Evolutionary conservation across 2,888 invertebrate species (phyloP).

Genomic region (Amblyjoppa fuscipennis): DNA sequence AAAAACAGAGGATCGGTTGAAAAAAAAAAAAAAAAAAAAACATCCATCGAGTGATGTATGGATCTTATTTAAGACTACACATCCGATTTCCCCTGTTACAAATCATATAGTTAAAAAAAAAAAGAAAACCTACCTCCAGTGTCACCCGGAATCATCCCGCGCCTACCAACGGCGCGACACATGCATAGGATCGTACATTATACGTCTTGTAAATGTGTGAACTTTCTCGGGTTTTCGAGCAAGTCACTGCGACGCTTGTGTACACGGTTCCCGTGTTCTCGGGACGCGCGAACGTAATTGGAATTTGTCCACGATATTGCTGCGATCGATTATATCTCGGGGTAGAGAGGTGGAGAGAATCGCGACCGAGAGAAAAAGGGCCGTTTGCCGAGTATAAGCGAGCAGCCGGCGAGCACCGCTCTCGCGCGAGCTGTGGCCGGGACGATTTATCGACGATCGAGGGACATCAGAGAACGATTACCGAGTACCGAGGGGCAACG

Average conservation of each 20-base stretch:
- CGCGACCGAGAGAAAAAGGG: slow-evolving; percentile 14
- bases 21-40: too few species aligned
- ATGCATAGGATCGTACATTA: background rate
- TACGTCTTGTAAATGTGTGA: background rate
- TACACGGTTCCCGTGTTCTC: slow-evolving; percentile 33
- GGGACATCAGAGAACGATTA: slow-evolving; percentile 39
- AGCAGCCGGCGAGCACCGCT: slow-evolving; percentile 2
- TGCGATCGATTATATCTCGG: slow-evolving; percentile 54
- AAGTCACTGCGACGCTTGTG: slow-evolving; percentile 17
- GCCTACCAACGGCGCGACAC: background rate
- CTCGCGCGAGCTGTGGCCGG: slow-evolving; percentile 19
- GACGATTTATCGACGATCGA: slow-evolving; percentile 45
- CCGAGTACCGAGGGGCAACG: slow-evolving; percentile 24
- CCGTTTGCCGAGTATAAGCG: background rate
- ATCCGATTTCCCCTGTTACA: too few species aligned
- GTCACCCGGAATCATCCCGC: too few species aligned
- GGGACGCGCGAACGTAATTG: slow-evolving; percentile 61
- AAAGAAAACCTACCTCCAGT: background rate
- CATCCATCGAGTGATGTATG: too few species aligned
- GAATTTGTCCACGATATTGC: slow-evolving; percentile 66
- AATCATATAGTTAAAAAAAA: too few species aligned
- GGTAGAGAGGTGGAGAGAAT: slow-evolving; percentile 30
- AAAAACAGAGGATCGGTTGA: too few species aligned
- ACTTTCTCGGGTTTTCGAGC: slow-evolving; percentile 19
- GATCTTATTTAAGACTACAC: too few species aligned